These are phyloP conservation scores for Sesia bembeciformis DNA, from an alignment of 2,888 invertebrate species.

Conservation along the genomic window DNA sequence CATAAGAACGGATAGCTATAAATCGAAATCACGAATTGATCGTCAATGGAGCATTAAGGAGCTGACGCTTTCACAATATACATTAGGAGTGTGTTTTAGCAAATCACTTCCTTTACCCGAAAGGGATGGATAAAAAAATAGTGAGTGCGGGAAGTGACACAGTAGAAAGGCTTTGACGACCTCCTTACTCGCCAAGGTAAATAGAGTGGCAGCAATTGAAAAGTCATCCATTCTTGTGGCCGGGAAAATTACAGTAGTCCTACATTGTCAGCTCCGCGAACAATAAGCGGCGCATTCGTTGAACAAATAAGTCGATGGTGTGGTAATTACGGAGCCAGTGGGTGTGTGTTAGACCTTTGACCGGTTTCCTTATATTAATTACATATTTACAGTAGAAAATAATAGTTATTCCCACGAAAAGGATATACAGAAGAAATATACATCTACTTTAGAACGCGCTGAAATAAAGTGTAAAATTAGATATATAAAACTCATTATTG, in stretches of 20 bases:
- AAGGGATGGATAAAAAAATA: constrained; percentile 53
- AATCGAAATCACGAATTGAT: constrained; percentile 59
- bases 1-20: constrained; percentile 59
- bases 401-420: too few species aligned
- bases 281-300: constrained; percentile 31
- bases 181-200: constrained; percentile 43
- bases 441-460: too few species aligned
- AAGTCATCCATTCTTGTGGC: constrained; percentile 47
- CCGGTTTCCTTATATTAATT: too few species aligned
- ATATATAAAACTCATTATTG: too few species aligned
- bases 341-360: constrained; percentile 24
- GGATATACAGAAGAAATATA: too few species aligned
- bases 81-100: constrained; percentile 69
- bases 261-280: constrained; percentile 38
- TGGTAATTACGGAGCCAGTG: constrained; percentile 35
- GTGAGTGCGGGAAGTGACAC: constrained; percentile 67
- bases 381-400: too few species aligned
- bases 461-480: too few species aligned
- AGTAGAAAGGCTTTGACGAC: constrained; percentile 49
- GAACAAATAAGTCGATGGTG: constrained; percentile 41
- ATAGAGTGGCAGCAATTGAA: constrained; percentile 65
- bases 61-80: constrained; percentile 60
- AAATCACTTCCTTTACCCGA: constrained; percentile 66
- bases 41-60: constrained; percentile 65
- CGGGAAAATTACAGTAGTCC: constrained; percentile 26